Percentiles rank a stretch among this genome's conserved stretches.
phyloP scores from a whole-genome alignment of 2,113 vertebrate species.

The Oceanodroma tethys region DNA sequence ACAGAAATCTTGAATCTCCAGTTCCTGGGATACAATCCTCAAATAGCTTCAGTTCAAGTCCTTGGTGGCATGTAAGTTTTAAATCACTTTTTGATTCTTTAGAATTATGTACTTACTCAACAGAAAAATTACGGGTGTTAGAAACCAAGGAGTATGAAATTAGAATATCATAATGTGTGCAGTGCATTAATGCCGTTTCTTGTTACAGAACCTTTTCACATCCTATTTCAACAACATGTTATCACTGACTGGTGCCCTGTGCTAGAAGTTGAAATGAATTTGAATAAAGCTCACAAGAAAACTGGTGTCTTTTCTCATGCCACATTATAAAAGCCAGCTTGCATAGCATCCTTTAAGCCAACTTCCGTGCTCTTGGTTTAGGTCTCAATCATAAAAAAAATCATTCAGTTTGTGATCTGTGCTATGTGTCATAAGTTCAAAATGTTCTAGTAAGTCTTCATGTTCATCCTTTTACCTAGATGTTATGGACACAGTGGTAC shows the following conservation, averaged over 20 bases:
- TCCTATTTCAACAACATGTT: not conserved
- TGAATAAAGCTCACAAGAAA: not conserved
- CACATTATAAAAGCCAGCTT: not conserved
- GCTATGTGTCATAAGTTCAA: not conserved
- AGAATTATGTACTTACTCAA: not conserved
- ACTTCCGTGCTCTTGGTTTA: not conserved
- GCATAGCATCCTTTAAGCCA: not conserved
- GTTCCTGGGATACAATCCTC: constrained; percentile 78
- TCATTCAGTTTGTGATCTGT: not conserved
- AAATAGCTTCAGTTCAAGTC: constrained; percentile 85
- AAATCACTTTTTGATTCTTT: not conserved
- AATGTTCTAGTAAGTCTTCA: not conserved
- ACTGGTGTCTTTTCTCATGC: not conserved
- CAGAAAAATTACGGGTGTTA: not conserved
- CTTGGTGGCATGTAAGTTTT: constrained; percentile 90
- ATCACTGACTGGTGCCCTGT: not conserved
- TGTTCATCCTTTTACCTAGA: not conserved
- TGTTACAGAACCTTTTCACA: not conserved
- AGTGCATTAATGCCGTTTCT: not conserved
- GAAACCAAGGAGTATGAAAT: not conserved
- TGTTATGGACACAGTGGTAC: not conserved
- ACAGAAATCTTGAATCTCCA: constrained; percentile 77
- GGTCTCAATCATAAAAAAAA: not conserved
- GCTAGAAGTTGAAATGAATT: not conserved
- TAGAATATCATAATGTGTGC: not conserved